phyloP scores from a whole-genome alignment of 2,797 vertebrate species.

The Acipenser transmontanus region DNA sequence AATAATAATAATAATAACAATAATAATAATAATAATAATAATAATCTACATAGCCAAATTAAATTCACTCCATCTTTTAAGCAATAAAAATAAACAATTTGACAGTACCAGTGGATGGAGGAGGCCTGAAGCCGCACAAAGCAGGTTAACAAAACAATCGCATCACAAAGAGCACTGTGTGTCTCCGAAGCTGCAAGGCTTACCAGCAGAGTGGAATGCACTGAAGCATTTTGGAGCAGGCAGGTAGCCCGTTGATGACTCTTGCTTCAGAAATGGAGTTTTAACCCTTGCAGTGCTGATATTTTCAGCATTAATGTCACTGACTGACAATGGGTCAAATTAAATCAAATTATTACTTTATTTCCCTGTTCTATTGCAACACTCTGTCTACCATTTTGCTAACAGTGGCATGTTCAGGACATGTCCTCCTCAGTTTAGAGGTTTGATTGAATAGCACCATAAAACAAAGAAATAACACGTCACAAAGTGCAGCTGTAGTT shows the following conservation, averaged over 20 bases:
- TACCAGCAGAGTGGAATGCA: not conserved
- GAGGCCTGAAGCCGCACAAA: constrained; percentile 2
- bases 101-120: not conserved
- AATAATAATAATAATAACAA: not conserved
- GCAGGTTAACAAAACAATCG: constrained; percentile 5
- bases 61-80: not conserved
- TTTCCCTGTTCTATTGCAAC: too few species aligned
- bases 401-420: too few species aligned
- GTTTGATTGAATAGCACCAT: too few species aligned
- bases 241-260: not conserved
- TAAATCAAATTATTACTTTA: too few species aligned
- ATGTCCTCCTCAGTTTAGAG: too few species aligned
- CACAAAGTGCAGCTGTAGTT: too few species aligned
- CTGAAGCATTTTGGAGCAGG: not conserved
- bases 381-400: too few species aligned
- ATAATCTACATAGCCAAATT: not conserved
- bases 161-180: not conserved
- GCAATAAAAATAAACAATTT: not conserved
- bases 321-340: too few species aligned
- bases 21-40: not conserved
- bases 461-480: too few species aligned
- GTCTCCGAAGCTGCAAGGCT: not conserved
- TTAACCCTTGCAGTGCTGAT: too few species aligned
- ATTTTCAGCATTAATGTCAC: too few species aligned
- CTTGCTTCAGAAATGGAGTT: not conserved